Evolutionary conservation across 2,888 invertebrate species (phyloP), one percentile per base, ranked within the genome.

Genomic region (Oeneis ivallda): DNA sequence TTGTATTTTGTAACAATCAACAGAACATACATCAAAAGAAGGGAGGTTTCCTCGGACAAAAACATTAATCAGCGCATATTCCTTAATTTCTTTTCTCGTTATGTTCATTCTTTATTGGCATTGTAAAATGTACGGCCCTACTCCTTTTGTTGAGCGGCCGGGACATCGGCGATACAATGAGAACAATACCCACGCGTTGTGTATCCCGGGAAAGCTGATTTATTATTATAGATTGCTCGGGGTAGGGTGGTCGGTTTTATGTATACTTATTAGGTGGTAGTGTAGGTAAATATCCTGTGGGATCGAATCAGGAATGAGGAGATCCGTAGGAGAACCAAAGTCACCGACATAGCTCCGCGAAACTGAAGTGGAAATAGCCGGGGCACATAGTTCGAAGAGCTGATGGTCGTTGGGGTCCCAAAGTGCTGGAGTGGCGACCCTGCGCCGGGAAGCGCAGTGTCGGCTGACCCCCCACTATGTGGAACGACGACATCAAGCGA

Each of bases 51-150:
- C n/a, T 15, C 15, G 7, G 15, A 15, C n/a, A 17, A 17, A 15
- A 17, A 47, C 37, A 47, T 17, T 59, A 59, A 59, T 59, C 59
- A 59, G 17, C 47, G 47, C 34, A 58, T 15, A 58, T 17, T 67
- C 57, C 68, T 60, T 77, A 74, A 75, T 75, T 73, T 78, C 79
- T 79, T 78, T 79, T 76, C 78, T 74, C 39, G 71, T 76, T 72
- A 70, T 70, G 8, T 43, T 71, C 32, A 70, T 61, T 67, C 68
- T 74, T 69, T 71, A 71, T 73, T 71, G 73, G 66, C 69, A 69
- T 72, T 78, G 76, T 76, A 74, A 66, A 63, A 9, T 15, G 49
- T 4, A 19, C 26, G 11, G 9, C 2, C 67, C 70, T 61, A 69
- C 69, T 70, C 66, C 73, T 64, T 65, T 62, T 66, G 64, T 71